These are phyloP conservation scores for Archips crataeganus DNA, from an alignment of 2,888 invertebrate genomes.

Conservation along the genomic window DNA sequence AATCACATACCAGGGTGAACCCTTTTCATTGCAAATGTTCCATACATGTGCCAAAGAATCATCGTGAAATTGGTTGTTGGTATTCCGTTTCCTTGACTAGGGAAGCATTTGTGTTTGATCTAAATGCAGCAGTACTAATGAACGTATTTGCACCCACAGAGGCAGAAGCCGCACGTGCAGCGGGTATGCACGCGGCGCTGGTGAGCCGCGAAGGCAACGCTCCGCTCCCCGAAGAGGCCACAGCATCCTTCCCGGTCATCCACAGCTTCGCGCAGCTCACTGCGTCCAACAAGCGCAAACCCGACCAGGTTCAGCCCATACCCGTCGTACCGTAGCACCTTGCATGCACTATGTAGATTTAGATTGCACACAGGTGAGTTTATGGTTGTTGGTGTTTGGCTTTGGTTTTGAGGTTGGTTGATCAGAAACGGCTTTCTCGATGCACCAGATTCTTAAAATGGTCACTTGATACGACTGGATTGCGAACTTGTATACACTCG, in stretches of 20 bases:
- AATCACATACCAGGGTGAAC: no score
- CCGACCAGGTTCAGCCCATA: conserved; percentile 71
- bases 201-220: conserved; percentile 93
- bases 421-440: not conserved
- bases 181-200: conserved; percentile 89
- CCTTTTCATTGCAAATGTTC: no score
- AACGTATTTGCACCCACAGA: conserved; percentile 82
- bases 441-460: no score
- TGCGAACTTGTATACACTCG: no score
- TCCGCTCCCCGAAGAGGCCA: conserved; percentile 87
- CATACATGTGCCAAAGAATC: no score
- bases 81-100: no score
- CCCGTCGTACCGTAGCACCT: conserved; percentile 44
- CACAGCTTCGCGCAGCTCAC: conserved; percentile 87
- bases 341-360: conserved; percentile 39
- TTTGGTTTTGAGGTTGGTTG: not conserved
- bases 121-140: no score
- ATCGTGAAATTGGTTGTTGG: no score
- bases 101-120: no score
- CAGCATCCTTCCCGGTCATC: conserved; percentile 82
- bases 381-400: conserved; percentile 5
- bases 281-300: conserved; percentile 77
- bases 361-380: conserved; percentile 20
- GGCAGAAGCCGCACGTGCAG: conserved; percentile 91
- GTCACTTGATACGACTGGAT: no score